phyloP scores from a whole-genome alignment of 2,888 invertebrate genomes.

The Andrena chrysosceles region DNA sequence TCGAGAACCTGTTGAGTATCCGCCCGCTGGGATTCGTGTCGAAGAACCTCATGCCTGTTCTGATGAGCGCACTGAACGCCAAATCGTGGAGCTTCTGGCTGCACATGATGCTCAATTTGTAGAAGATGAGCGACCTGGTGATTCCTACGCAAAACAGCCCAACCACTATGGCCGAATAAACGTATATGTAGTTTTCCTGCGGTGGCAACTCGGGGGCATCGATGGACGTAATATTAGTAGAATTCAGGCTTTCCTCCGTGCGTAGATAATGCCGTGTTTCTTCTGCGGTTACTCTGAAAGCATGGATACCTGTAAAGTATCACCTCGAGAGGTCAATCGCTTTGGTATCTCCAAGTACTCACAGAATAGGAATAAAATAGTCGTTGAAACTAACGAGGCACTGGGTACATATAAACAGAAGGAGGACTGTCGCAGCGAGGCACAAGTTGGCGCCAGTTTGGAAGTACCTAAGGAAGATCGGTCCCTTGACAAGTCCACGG shows the following conservation, averaged over 20 bases:
- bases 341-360: constrained; percentile 57
- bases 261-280: constrained; percentile 78
- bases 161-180: constrained; percentile 87
- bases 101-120: constrained; percentile 85
- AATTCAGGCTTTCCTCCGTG: constrained; percentile 11
- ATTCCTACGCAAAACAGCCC: constrained; percentile 83
- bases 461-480: constrained; percentile 85
- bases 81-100: constrained; percentile 86
- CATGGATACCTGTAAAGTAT: constrained; percentile 43
- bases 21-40: constrained; percentile 93
- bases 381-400: constrained; percentile 88
- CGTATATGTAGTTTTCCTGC: constrained; percentile 86
- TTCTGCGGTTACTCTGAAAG: constrained; percentile 87
- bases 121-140: constrained; percentile 85
- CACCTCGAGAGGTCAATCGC: not conserved
- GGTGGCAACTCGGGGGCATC: constrained; percentile 71
- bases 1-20: constrained; percentile 93
- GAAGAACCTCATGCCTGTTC: constrained; percentile 90
- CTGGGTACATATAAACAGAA: constrained; percentile 87
- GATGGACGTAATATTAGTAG: constrained; percentile 31
- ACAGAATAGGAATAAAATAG: constrained; percentile 87
- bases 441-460: constrained; percentile 86
- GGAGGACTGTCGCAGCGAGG: constrained; percentile 83
- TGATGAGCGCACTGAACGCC: constrained; percentile 86
- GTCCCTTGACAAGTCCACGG: constrained; percentile 84